Base-by-base conservation (phyloP, 2,797 vertebrate species). In the Argentina silus region DNA sequence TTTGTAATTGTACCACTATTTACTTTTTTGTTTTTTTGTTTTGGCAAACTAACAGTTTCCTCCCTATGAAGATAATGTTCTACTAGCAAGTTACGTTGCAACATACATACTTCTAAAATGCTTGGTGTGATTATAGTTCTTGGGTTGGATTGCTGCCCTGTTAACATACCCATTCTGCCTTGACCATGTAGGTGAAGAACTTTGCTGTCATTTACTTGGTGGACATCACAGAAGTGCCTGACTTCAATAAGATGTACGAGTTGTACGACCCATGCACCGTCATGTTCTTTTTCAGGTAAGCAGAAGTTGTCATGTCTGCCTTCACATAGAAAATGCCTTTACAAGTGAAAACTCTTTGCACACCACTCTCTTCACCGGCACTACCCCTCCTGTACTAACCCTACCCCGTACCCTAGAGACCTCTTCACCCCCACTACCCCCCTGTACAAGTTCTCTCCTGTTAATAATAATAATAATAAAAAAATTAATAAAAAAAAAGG, bases 161-260 rank as follows among this genome's bases (percentile, higher is more conserved):
- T 53, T 59, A 6, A 59, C 50, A 12, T 72, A 3, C 8, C 5
- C 67, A 6, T 80, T 76, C 43, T 79, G 27, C 27, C 27, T 36
- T 36, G 27, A 36, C 73, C 72, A 77, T 69, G 71, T 82, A 99
- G 98, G 98, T 99, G 15, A 99, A 99, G 92, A 99, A 99, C 75
- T 99, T 99, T 91, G 97, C 97, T 5, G 97, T 99, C 68, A 97
- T 98, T 90, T 99, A 99, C 86, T 93, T 99, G 67, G 97, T 99
- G 92, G 98, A 99, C 84, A 99, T 99, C 85, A 99, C 98, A 3
- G 98, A 99, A 91, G 97, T 99, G 53, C 97, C 97, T 1, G 98
- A 99, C 88, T 99, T 99, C 92, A 99, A 99, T 92, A 99, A 99
- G 89, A 99, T 99, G 98, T 99, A 99, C 0, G 98, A 99, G 85